Conservation (phyloP, 1,140 invertebrate genomes). For the Potamilus streckersoni region DNA sequence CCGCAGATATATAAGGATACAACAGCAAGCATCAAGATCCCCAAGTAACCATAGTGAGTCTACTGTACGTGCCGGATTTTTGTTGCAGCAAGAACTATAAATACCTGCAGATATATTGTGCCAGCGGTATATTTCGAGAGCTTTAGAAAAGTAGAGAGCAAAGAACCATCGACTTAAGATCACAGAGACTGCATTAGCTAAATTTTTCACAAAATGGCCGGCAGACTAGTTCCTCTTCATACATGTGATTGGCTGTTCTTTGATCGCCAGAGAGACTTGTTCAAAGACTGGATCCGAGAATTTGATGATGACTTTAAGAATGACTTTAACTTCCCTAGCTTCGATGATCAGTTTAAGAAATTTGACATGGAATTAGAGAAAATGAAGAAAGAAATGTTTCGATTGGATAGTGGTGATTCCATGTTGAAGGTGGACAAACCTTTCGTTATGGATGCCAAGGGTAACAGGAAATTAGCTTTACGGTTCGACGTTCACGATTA, state of each 20-base stretch:
- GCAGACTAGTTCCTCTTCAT: slow-evolving; percentile 7
- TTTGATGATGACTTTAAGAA: slow-evolving; percentile 13
- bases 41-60: too few species aligned
- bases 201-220: slow-evolving; percentile 3
- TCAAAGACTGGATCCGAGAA: slow-evolving; percentile 1
- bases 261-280: slow-evolving; percentile 23
- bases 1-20: too few species aligned
- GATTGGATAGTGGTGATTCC: slow-evolving; percentile 2
- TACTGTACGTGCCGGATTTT: too few species aligned
- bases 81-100: too few species aligned
- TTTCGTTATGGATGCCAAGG: slow-evolving; percentile 24
- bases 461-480: slow-evolving; percentile 30
- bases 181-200: too few species aligned
- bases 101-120: too few species aligned
- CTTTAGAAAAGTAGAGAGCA: too few species aligned
- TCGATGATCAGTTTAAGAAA: slow-evolving; percentile 10
- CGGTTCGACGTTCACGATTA: slow-evolving; percentile 43
- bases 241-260: slow-evolving; percentile 10
- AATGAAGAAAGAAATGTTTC: slow-evolving; percentile 11
- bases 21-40: too few species aligned
- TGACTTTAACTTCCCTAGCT: not conserved
- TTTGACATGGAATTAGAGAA: slow-evolving; percentile 27
- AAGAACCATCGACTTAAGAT: too few species aligned
- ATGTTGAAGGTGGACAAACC: slow-evolving; percentile 21
- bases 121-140: too few species aligned